Evolutionary conservation across 1,140 invertebrate genomes (phyloP).

Genomic region (Papilio aristodemus): DNA sequence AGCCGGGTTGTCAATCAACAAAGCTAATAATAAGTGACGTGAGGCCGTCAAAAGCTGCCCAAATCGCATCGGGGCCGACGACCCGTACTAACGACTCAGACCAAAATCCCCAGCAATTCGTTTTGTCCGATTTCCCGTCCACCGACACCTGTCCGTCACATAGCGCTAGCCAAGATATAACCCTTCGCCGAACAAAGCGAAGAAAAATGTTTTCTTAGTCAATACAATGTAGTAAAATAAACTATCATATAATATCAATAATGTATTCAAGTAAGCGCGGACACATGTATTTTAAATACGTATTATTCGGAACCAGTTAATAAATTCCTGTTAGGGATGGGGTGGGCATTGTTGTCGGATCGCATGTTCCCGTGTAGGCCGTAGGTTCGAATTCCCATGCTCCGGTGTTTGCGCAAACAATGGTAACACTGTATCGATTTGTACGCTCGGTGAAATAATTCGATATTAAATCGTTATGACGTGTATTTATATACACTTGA

Average conservation of each 20-base stretch:
- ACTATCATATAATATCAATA: conserved; percentile 80
- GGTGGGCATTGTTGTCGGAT: conserved; percentile 54
- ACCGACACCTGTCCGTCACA: conserved; percentile 51
- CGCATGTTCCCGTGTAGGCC: conserved; percentile 48
- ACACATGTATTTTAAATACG: conserved; percentile 79
- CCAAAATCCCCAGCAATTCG: conserved; percentile 71
- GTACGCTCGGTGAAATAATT: conserved; percentile 60
- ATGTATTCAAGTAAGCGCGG: conserved; percentile 68
- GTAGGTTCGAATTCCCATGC: conserved; percentile 74
- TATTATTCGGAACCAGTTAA: conserved; percentile 77
- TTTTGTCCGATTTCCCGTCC: conserved; percentile 58
- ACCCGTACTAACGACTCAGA: conserved; percentile 73
- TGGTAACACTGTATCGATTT: conserved; percentile 63
- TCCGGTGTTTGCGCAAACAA: conserved; percentile 48
- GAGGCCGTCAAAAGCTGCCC: conserved; percentile 71
- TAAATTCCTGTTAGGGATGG: conserved; percentile 56
- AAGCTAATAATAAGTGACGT: conserved; percentile 68
- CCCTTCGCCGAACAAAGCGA: conserved; percentile 50
- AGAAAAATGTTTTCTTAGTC: conserved; percentile 62
- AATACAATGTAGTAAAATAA: conserved; percentile 71
- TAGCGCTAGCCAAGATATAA: conserved; percentile 45
- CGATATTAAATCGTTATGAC: conserved; percentile 66
- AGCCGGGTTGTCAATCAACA: conserved; percentile 65
- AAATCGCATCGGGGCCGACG: conserved; percentile 75
- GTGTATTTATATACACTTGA: conserved; percentile 65